Base-by-base conservation (phyloP, 1,140 invertebrate species). In the Pentalonia nigronervosa region DNA sequence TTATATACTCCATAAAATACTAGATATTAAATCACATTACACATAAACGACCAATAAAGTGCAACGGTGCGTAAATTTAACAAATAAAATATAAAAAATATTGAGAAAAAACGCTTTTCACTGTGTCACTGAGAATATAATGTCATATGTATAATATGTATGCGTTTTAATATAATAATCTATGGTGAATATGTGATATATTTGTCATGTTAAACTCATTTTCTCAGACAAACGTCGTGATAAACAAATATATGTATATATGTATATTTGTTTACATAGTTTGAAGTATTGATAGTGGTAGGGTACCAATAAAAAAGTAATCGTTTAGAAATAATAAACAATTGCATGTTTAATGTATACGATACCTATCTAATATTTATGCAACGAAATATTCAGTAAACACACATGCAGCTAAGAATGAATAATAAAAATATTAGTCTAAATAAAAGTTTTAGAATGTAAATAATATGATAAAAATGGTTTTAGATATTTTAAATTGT, bases 41-140 rank as follows among this genome's bases (percentile, higher is more conserved):
- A 89, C 21, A 87, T 21, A 53, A 56, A 89, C 21, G 34, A 50
- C n/a, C 86, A 30, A 88, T 50, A 50, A 88, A 88, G n/a, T 34
- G 47, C 34, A 53, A 34, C 17, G 87, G 34, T 11, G 45, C 48
- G 87, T 88, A 88, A 53, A 88, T 88, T 88, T 50, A 88, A 88
- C 34, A 88, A 88, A 88, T 50, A 88, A 53, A 88, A 88, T 88
- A 88, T 50, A 30, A 76, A 76, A 76, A 4, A 76, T 76, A 76
- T 76, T 7, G 7, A 76, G 60, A 76, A 76, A n/a, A 88, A 34
- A 88, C 25, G 23, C 7, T 84, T 84, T 84, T 83, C 41, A 41
- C 41, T 84, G 36, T 25, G 36, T 21, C 36, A 41, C 8, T 23
- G 36, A 20, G 6, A 9, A 84, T 84, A 84, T 25, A 84, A 41